Conservation (phyloP, 2,797 vertebrate species). For the Heliangelus exortis region DNA sequence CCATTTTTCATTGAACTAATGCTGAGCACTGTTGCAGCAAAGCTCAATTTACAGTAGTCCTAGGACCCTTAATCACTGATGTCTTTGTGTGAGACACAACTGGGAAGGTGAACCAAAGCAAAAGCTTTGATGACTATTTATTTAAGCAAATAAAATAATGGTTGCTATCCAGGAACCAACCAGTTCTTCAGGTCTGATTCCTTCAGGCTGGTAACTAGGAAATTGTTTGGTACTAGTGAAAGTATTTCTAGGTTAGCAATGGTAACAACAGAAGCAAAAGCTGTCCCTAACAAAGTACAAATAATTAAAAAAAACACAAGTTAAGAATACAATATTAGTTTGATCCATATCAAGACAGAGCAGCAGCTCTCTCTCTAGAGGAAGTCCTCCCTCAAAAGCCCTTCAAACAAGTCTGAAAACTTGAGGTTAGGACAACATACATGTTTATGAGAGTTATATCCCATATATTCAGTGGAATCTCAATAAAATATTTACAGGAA, state of each 20-base stretch:
- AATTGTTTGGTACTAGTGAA: background rate
- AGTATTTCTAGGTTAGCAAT: background rate
- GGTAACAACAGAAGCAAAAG: background rate
- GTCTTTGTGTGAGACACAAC: background rate
- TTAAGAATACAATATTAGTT: background rate
- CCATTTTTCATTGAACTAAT: background rate
- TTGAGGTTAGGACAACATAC: background rate
- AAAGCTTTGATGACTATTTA: background rate
- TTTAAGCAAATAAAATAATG: background rate
- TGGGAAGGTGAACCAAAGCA: background rate
- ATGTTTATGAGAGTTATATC: background rate
- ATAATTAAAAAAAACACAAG: background rate
- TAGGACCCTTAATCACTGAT: background rate
- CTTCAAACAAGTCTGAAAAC: background rate
- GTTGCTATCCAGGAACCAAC: background rate
- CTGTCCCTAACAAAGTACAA: background rate
- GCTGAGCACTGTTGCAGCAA: background rate
- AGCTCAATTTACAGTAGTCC: background rate
- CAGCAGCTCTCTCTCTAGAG: background rate
- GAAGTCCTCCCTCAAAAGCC: background rate
- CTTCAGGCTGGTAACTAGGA: background rate
- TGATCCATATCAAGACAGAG: background rate
- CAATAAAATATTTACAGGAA: background rate
- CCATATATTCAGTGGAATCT: background rate
- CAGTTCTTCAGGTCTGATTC: background rate